These are phyloP conservation scores for Meiosimyza platycephala DNA, from an alignment of 2,888 invertebrate genomes.

Conservation along the genomic window DNA sequence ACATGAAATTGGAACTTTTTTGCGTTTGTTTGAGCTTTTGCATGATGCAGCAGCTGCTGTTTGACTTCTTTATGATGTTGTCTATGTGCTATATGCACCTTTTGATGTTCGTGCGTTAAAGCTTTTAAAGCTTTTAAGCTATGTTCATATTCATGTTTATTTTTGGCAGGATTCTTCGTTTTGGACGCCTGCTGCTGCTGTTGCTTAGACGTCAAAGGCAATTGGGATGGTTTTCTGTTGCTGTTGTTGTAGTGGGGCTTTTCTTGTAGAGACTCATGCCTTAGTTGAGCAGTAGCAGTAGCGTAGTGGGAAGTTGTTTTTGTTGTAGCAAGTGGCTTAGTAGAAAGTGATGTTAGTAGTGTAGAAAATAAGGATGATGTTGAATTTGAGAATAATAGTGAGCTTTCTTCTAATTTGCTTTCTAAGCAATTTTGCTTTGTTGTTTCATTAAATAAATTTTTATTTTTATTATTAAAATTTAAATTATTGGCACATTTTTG, in stretches of 20 bases:
- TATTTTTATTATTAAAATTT: conserved; percentile 29
- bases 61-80: conserved; percentile 48
- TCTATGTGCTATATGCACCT: conserved; percentile 48
- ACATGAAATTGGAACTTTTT: conserved; percentile 14
- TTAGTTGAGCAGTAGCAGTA: conserved; percentile 12
- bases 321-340: background rate
- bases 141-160: conserved; percentile 35
- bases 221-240: conserved; percentile 45
- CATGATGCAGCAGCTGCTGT: conserved; percentile 30
- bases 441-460: background rate
- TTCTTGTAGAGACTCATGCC: background rate
- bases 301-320: background rate
- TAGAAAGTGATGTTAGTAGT: background rate
- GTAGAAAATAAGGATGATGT: background rate
- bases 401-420: conserved; percentile 6
- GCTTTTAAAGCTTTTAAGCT: conserved; percentile 13
- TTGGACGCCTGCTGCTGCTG: conserved; percentile 42
- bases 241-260: conserved; percentile 31
- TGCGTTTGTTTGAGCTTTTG: conserved; percentile 18
- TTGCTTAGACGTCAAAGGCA: conserved; percentile 46
- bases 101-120: conserved; percentile 37
- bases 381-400: background rate
- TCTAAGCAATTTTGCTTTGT: conserved; percentile 21
- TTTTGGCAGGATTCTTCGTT: conserved; percentile 47
- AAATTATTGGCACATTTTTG: conserved; percentile 57